Evolutionary conservation across 2,888 invertebrate species (phyloP).

Genomic region (Ceratothoa steindachneri): DNA sequence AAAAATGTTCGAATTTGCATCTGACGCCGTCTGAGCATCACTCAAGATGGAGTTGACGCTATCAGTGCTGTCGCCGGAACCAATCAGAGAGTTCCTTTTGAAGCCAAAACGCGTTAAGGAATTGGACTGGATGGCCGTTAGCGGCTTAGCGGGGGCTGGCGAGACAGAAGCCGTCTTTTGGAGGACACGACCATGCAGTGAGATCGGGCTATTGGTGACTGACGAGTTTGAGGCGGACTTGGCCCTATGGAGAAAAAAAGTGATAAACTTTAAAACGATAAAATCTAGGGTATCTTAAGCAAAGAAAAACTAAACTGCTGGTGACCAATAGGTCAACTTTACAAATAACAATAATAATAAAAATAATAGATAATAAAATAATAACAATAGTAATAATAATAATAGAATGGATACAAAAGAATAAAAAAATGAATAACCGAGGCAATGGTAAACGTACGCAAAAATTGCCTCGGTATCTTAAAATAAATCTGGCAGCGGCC

Average conservation of each 20-base stretch:
- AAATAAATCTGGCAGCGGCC: too few relatives aligned
- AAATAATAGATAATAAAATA: neutral
- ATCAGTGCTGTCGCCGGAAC: constrained; percentile 44
- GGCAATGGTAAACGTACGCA: too few relatives aligned
- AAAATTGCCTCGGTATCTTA: too few relatives aligned
- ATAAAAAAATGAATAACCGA: too few relatives aligned
- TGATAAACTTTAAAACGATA: too few relatives aligned
- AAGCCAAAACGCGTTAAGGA: constrained; percentile 40
- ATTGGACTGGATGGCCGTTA: neutral
- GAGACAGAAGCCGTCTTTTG: constrained; percentile 31
- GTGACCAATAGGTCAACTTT: neutral
- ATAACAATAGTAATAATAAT: neutral
- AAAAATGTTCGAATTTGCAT: constrained; percentile 37
- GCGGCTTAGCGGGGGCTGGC: constrained; percentile 21
- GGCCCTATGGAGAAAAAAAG: constrained; percentile 22
- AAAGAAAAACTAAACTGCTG: too few relatives aligned
- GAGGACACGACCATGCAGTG: constrained; percentile 18
- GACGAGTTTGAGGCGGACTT: constrained; percentile 28
- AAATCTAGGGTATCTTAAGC: too few relatives aligned
- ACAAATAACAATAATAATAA: neutral
- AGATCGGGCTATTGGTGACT: constrained; percentile 23
- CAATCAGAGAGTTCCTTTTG: constrained; percentile 11
- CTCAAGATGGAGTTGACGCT: constrained; percentile 44
- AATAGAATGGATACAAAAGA: too few relatives aligned
- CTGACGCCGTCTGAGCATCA: constrained; percentile 41